phyloP scores from a whole-genome alignment of 2,888 invertebrate genomes.

The Torymus tubicola region DNA sequence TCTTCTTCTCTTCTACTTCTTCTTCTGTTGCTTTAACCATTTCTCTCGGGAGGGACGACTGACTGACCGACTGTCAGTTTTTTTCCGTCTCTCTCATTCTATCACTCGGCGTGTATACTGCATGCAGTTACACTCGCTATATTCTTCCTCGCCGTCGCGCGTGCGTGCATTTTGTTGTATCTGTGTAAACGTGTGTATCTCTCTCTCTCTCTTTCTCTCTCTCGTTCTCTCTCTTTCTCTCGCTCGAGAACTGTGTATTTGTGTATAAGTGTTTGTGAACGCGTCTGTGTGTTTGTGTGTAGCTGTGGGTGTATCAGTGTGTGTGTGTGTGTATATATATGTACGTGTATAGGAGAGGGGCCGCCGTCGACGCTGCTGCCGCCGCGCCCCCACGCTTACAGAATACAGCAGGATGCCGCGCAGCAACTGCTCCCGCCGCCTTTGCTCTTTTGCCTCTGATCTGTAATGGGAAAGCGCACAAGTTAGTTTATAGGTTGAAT shows the following conservation, averaged over 20 bases:
- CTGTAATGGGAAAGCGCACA: conserved; percentile 79
- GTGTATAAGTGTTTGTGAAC: no score
- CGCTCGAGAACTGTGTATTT: neutral
- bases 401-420: conserved; percentile 94
- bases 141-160: no score
- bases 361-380: neutral
- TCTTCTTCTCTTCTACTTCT: no score
- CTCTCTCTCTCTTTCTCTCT: neutral
- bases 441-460: conserved; percentile 96
- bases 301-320: no score
- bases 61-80: no score
- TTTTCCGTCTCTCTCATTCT: neutral
- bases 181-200: neutral
- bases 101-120: neutral
- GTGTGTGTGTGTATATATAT: neutral
- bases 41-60: no score
- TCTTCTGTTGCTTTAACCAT: no score
- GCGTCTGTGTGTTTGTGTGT: conserved; percentile 23
- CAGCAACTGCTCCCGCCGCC: conserved; percentile 96
- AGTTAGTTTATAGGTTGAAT: neutral
- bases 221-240: neutral
- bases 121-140: no score
- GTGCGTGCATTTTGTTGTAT: neutral
- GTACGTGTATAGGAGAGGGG: neutral
- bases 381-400: conserved; percentile 80